These are phyloP conservation scores for Sturnus vulgaris DNA, from an alignment of 2,113 vertebrate species.

Conservation along the genomic window DNA sequence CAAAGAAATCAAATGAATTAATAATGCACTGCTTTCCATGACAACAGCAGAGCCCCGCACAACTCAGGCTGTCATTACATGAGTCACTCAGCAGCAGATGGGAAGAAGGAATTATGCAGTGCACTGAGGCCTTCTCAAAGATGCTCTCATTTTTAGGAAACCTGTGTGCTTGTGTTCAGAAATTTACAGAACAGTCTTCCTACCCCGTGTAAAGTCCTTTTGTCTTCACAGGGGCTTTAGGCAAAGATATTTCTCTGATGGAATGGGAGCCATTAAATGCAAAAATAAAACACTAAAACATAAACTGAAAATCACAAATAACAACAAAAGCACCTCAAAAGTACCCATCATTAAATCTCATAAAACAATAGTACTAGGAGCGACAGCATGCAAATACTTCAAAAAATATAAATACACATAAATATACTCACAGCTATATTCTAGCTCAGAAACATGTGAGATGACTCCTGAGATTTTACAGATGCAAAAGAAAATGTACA, in stretches of 20 bases:
- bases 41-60: background rate
- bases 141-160: background rate
- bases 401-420: background rate
- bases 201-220: background rate
- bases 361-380: background rate
- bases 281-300: background rate
- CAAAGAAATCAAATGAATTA: conserved; percentile 25
- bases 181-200: background rate
- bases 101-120: background rate
- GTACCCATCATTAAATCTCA: background rate
- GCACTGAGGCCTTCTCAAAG: background rate
- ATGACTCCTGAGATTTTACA: background rate
- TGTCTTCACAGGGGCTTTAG: background rate
- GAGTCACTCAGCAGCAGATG: background rate
- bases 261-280: background rate
- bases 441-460: background rate
- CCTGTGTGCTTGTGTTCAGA: background rate
- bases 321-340: background rate
- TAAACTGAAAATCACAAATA: background rate
- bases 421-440: background rate
- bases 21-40: conserved; percentile 22
- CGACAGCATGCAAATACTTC: background rate
- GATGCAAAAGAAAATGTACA: background rate
- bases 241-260: background rate
- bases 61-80: background rate